These are phyloP conservation scores for Heliothis virescens DNA, from an alignment of 1,140 invertebrate genomes.

Conservation along the genomic window DNA sequence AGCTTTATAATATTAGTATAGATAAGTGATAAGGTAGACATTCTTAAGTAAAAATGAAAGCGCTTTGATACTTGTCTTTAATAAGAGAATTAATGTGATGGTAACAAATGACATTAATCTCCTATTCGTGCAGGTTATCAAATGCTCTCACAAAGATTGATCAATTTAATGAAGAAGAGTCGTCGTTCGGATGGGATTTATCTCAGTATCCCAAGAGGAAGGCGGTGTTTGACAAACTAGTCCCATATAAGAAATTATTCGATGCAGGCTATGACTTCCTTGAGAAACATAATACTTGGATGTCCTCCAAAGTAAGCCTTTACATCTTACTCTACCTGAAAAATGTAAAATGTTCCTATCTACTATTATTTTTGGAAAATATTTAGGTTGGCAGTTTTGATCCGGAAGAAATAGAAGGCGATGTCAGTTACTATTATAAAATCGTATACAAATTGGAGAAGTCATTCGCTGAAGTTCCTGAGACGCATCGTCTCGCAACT, in stretches of 20 bases:
- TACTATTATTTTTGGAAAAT: neutral
- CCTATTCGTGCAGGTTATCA: slow-evolving; percentile 79
- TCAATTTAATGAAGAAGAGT: slow-evolving; percentile 96
- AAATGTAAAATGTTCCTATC: slow-evolving; percentile 12
- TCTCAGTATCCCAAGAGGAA: slow-evolving; percentile 96
- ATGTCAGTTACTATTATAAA: slow-evolving; percentile 93
- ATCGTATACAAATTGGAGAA: slow-evolving; percentile 96
- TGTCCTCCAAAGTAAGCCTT: slow-evolving; percentile 92
- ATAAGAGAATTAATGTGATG: no score
- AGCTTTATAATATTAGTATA: no score
- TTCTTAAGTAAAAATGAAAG: no score
- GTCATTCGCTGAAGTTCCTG: slow-evolving; percentile 91
- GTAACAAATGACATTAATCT: neutral
- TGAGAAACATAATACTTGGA: slow-evolving; percentile 93
- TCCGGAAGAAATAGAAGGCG: slow-evolving; percentile 95
- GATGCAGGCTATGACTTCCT: slow-evolving; percentile 95
- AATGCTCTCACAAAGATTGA: slow-evolving; percentile 93
- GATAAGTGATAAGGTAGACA: no score
- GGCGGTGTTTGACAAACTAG: slow-evolving; percentile 90
- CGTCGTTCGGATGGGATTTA: slow-evolving; percentile 95
- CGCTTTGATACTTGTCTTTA: no score
- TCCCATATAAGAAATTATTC: slow-evolving; percentile 96
- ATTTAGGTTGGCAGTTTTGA: slow-evolving; percentile 92
- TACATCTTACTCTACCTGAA: slow-evolving; percentile 3
- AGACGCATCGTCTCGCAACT: slow-evolving; percentile 88